phyloP scores from a whole-genome alignment of 1,140 invertebrate species.

The Zaprionus gabonicus region DNA sequence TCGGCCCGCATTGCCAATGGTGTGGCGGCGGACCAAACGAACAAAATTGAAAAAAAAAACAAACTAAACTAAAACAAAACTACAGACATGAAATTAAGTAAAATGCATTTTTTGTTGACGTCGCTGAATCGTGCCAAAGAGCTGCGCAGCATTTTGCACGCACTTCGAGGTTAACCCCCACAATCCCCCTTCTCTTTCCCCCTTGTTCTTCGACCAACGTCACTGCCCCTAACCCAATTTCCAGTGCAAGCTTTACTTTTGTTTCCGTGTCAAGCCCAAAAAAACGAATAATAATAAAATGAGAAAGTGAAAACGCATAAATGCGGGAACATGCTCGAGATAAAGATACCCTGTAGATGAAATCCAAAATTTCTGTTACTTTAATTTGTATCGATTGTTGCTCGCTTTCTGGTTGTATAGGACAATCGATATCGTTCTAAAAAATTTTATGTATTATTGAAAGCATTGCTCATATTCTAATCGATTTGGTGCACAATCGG shows the following conservation, averaged over 20 bases:
- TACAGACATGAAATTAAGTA: background rate
- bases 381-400: too few species aligned
- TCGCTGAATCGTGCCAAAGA: slow-evolving; percentile 59
- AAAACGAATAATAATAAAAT: slow-evolving; percentile 1
- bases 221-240: slow-evolving; percentile 11
- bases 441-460: too few species aligned
- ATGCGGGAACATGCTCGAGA: background rate
- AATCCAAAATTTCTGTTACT: background rate
- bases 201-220: background rate
- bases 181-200: background rate
- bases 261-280: slow-evolving; percentile 6
- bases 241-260: slow-evolving; percentile 9
- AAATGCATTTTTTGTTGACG: slow-evolving; percentile 46
- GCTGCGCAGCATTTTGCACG: slow-evolving; percentile 61
- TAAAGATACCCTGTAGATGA: background rate
- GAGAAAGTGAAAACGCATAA: background rate
- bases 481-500: background rate
- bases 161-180: slow-evolving; percentile 32
- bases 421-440: too few species aligned
- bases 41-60: background rate
- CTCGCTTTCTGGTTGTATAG: too few species aligned
- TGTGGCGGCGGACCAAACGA: background rate
- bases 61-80: slow-evolving; percentile 28
- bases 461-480: background rate
- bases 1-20: slow-evolving; percentile 11